Percentiles rank a stretch among this genome's conserved stretches.
Evolutionary conservation across 2,113 vertebrate genomes (phyloP).

Genomic region (Serinus canaria): DNA sequence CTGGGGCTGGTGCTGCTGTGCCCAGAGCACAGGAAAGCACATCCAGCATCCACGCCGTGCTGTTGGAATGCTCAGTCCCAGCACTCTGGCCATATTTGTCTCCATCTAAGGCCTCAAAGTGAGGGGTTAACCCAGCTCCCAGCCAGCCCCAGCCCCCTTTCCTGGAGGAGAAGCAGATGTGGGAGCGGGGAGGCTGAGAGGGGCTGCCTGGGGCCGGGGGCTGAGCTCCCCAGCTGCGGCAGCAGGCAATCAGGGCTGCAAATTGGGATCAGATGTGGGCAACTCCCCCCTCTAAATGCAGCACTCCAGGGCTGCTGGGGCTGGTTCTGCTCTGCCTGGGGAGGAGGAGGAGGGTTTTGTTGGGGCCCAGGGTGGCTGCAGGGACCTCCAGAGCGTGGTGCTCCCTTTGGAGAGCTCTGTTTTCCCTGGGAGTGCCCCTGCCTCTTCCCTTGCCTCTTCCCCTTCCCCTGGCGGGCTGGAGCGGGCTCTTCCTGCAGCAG

Average conservation of each 20-base stretch:
- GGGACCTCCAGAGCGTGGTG: neutral
- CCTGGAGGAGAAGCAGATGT: constrained; percentile 8
- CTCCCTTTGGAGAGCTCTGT: neutral
- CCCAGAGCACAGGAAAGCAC: fast-evolving
- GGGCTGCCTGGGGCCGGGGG: neutral
- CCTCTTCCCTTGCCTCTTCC: too few species aligned
- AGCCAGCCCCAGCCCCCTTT: neutral
- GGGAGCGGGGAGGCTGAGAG: neutral
- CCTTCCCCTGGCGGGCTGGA: neutral
- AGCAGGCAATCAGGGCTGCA: neutral
- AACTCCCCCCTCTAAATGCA: neutral
- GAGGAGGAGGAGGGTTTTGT: neutral
- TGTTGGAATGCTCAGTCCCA: fast-evolving
- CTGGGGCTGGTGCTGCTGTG: neutral
- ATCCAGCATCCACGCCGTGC: fast-evolving
- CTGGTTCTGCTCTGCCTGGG: neutral
- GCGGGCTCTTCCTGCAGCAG: fast-evolving
- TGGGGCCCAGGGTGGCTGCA: neutral
- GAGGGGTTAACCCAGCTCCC: neutral
- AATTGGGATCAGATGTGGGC: constrained; percentile 55
- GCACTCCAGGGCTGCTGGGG: fast-evolving
- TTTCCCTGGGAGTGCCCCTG: neutral
- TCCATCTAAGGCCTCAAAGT: fast-evolving
- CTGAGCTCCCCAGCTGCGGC: neutral
- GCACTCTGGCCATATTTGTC: fast-evolving